These are phyloP conservation scores for Pangasius sanitwongsei DNA, from an alignment of 2,797 vertebrate species.

Conservation along the genomic window DNA sequence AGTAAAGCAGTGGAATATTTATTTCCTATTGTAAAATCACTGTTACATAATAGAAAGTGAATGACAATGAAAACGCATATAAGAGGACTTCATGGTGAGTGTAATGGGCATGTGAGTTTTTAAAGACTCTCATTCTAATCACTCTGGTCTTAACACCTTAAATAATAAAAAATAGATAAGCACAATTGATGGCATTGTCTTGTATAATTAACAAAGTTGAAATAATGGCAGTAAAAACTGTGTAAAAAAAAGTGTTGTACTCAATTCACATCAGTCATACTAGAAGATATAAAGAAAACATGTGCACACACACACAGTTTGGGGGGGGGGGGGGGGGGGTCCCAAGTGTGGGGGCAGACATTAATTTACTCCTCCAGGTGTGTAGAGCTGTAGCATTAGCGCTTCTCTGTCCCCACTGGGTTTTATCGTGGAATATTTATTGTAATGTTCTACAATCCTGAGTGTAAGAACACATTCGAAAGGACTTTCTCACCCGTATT, in stretches of 20 bases:
- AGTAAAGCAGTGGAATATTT: slow-evolving; percentile 8
- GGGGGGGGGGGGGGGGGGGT: not conserved
- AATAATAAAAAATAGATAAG: slow-evolving; percentile 9
- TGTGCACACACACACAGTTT: not conserved
- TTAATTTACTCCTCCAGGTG: slow-evolving; percentile 44
- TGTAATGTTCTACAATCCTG: slow-evolving; percentile 40
- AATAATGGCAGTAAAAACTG: not conserved
- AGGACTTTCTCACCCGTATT: slow-evolving; percentile 25
- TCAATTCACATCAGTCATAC: slow-evolving; percentile 13
- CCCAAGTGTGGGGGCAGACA: slow-evolving; percentile 4
- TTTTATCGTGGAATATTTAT: slow-evolving; percentile 56
- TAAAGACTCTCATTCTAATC: not conserved
- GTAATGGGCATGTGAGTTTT: not conserved
- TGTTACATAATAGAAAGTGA: not conserved
- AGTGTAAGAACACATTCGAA: slow-evolving; percentile 45
- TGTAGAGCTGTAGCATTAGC: slow-evolving; percentile 10
- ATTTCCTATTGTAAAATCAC: slow-evolving; percentile 56
- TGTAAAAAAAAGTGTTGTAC: not conserved
- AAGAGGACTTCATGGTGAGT: not conserved
- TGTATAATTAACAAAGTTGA: not conserved
- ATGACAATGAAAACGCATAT: not conserved
- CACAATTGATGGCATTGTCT: not conserved
- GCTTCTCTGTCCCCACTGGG: slow-evolving; percentile 13
- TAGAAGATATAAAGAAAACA: not conserved
- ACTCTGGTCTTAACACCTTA: not conserved